A percentile compares a stretch with the other conserved stretches of the same genome.
These are phyloP conservation scores for Machaerirhynchus nigripectus DNA, from an alignment of 2,113 vertebrate genomes.

Conservation along the genomic window DNA sequence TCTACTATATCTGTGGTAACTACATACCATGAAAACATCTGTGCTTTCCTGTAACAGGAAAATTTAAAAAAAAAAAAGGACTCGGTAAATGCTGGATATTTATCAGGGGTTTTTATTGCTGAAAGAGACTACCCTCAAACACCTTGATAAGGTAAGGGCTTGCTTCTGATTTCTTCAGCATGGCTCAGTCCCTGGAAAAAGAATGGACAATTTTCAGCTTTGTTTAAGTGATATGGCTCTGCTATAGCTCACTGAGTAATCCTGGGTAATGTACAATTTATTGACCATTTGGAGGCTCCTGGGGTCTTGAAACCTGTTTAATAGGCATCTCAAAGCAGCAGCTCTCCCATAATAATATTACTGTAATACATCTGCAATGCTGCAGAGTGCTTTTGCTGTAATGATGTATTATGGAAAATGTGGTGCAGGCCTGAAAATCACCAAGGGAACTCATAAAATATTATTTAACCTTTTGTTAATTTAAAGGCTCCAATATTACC, in stretches of 20 bases:
- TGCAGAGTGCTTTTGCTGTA: constrained; percentile 53
- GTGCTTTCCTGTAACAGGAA: not conserved
- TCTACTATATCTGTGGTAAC: not conserved
- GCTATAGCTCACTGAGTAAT: constrained; percentile 6
- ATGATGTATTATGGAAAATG: constrained; percentile 62
- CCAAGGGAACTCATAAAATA: constrained; percentile 63
- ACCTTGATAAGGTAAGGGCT: not conserved
- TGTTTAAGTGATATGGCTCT: not conserved
- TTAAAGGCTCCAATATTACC: constrained; percentile 50
- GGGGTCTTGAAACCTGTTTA: constrained; percentile 32
- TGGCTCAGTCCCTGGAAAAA: not conserved
- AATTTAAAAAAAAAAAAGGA: not conserved
- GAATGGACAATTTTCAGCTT: not conserved
- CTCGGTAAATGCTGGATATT: not conserved
- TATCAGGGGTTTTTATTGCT: not conserved
- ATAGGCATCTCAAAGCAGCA: constrained; percentile 42
- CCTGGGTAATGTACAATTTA: constrained; percentile 36
- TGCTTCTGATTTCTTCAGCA: not conserved
- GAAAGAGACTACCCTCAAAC: not conserved
- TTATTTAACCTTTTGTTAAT: constrained; percentile 73
- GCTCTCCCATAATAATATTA: constrained; percentile 50
- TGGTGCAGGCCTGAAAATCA: constrained; percentile 16
- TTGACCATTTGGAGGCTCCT: constrained; percentile 24
- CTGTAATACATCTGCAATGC: constrained; percentile 47
- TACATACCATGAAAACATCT: not conserved